Evolutionary conservation across 2,888 invertebrate genomes (phyloP).

Genomic region (Drosophila meridionalis): DNA sequence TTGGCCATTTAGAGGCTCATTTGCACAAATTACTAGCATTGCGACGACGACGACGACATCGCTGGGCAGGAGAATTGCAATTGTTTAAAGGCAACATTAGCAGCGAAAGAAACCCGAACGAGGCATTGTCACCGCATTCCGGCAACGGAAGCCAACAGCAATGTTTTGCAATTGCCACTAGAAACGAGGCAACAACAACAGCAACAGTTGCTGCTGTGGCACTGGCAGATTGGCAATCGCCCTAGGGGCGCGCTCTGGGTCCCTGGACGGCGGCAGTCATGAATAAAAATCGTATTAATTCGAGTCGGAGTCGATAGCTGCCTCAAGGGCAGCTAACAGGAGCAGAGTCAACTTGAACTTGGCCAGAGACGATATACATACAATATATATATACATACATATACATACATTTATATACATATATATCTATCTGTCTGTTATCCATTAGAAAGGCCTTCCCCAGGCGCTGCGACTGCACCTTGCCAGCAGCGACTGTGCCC

Average conservation of each 20-base stretch:
- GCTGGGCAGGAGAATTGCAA: constrained; percentile 62
- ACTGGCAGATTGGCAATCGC: constrained; percentile 73
- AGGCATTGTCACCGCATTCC: constrained; percentile 79
- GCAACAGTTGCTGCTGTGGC: constrained; percentile 1
- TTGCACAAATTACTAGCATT: constrained; percentile 82
- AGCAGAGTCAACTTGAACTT: constrained; percentile 56
- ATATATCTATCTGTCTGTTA: background rate
- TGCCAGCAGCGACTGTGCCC: constrained; percentile 20
- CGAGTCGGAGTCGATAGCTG: constrained; percentile 60
- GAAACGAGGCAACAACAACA: constrained; percentile 23
- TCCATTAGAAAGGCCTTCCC: constrained; percentile 77
- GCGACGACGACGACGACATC: constrained; percentile 44
- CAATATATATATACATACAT: background rate
- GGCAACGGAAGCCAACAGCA: constrained; percentile 73
- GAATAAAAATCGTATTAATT: constrained; percentile 82
- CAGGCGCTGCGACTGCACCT: constrained; percentile 52
- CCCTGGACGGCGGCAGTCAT: constrained; percentile 60
- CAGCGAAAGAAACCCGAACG: constrained; percentile 40
- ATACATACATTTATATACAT: background rate
- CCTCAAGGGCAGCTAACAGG: constrained; percentile 54
- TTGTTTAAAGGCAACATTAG: constrained; percentile 60
- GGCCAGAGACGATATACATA: background rate
- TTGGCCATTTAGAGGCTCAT: constrained; percentile 79
- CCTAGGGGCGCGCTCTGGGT: constrained; percentile 57
- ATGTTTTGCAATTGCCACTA: constrained; percentile 61